Conservation (phyloP, 2,113 vertebrate genomes). For the Anseranas semipalmata region DNA sequence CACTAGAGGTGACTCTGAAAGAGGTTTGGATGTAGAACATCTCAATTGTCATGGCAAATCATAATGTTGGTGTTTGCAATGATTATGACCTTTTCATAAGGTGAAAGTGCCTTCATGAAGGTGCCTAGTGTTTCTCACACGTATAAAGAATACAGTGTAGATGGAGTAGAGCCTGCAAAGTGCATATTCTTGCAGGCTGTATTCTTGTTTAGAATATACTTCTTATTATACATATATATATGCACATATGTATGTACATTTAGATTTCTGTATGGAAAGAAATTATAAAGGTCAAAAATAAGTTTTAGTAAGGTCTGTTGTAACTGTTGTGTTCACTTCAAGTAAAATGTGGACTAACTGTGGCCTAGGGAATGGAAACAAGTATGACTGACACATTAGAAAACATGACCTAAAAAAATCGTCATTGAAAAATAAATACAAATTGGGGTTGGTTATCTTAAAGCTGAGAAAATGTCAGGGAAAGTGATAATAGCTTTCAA, state of each 20-base stretch:
- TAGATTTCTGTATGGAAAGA: neutral
- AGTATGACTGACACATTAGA: rapidly evolving
- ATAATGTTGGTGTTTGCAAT: rapidly evolving
- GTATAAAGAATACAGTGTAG: neutral
- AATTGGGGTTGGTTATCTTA: neutral
- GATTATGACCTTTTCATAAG: neutral
- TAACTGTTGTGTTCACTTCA: neutral
- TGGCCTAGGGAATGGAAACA: neutral
- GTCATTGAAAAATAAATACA: neutral
- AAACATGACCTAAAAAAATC: neutral
- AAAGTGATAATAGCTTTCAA: neutral
- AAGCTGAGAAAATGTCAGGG: neutral
- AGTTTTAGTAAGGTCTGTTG: neutral
- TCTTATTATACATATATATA: neutral
- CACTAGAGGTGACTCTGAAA: neutral
- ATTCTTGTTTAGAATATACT: neutral
- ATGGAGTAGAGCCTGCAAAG: neutral
- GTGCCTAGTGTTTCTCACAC: neutral
- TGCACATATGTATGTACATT: rapidly evolving
- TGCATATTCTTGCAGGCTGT: neutral
- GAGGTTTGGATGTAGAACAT: neutral
- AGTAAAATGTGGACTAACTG: neutral
- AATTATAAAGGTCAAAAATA: neutral
- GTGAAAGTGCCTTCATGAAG: too few relatives aligned
- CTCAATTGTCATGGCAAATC: neutral